A percentile compares a stretch with the other conserved stretches of the same genome.
phyloP scores from a whole-genome alignment of 2,888 invertebrate genomes.

The Entomobrya multifasciata region DNA sequence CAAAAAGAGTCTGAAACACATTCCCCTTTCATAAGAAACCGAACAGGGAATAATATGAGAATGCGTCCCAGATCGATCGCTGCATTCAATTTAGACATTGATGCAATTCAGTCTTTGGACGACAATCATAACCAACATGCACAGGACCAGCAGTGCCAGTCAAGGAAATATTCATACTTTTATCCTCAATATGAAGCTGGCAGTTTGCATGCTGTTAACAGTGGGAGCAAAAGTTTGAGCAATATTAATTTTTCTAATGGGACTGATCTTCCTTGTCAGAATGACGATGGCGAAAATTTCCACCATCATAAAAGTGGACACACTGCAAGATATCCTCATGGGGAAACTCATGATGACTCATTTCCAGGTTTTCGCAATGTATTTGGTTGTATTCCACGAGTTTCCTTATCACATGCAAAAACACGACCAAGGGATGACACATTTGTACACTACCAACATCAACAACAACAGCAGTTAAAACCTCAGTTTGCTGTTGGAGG shows the following conservation, averaged over 20 bases:
- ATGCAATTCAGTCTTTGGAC: constrained; percentile 3
- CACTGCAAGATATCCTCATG: background rate
- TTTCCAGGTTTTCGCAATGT: constrained; percentile 58
- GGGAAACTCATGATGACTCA: constrained; percentile 3
- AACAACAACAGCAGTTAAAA: background rate
- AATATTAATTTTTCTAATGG: constrained; percentile 47
- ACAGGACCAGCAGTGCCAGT: background rate
- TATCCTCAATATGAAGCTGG: background rate
- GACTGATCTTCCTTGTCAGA: no score
- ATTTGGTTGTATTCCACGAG: constrained; percentile 63
- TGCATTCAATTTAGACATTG: constrained; percentile 59
- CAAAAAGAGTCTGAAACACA: background rate
- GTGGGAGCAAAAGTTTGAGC: constrained; percentile 21
- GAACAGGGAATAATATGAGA: background rate
- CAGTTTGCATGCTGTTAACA: background rate
- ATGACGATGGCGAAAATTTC: no score
- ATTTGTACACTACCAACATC: no score
- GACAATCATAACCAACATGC: constrained; percentile 38
- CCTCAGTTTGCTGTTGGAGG: constrained; percentile 42
- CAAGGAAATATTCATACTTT: background rate
- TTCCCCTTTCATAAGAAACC: background rate
- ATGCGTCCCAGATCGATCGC: constrained; percentile 51
- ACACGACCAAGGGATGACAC: background rate
- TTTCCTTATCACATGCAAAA: constrained; percentile 51
- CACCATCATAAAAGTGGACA: no score